Evolutionary conservation across 2,113 vertebrate species (phyloP).

Genomic region (Hystrix cristata): DNA sequence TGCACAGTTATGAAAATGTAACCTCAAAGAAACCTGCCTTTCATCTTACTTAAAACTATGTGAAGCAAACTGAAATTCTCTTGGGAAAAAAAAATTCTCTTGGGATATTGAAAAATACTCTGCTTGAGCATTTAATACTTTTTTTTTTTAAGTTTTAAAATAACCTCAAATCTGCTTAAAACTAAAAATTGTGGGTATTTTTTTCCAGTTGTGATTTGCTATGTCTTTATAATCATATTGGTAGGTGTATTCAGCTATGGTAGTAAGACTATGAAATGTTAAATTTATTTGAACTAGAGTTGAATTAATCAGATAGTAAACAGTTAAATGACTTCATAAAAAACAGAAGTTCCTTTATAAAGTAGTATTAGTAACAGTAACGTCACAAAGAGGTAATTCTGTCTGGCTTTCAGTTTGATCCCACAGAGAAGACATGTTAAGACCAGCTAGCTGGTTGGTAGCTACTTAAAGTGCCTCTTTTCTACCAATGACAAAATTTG

Average conservation of each 20-base stretch:
- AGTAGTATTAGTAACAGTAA: not conserved
- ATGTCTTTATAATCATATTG: not conserved
- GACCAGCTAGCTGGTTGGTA: not conserved
- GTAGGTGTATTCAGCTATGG: not conserved
- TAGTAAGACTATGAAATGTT: not conserved
- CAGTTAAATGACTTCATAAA: slow-evolving; percentile 1
- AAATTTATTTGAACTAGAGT: slow-evolving; percentile 24
- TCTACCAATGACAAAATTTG: not conserved
- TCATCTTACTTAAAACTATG: not conserved
- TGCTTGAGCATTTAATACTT: not conserved
- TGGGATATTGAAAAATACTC: not conserved
- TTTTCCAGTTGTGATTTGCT: not conserved
- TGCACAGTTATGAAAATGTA: not conserved
- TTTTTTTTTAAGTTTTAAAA: not conserved
- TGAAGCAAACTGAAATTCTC: slow-evolving; percentile 45
- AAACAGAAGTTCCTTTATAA: not conserved
- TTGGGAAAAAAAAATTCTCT: slow-evolving; percentile 6
- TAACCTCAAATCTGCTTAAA: slow-evolving; percentile 40
- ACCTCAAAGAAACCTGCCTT: not conserved
- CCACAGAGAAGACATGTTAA: not conserved
- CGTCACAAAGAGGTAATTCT: not conserved
- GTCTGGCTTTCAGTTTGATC: not conserved
- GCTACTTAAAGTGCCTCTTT: not conserved
- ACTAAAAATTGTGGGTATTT: slow-evolving; percentile 8
- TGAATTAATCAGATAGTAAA: slow-evolving; percentile 39